Base-by-base conservation (phyloP, 2,113 vertebrate genomes). In the Centropus bengalensis region DNA sequence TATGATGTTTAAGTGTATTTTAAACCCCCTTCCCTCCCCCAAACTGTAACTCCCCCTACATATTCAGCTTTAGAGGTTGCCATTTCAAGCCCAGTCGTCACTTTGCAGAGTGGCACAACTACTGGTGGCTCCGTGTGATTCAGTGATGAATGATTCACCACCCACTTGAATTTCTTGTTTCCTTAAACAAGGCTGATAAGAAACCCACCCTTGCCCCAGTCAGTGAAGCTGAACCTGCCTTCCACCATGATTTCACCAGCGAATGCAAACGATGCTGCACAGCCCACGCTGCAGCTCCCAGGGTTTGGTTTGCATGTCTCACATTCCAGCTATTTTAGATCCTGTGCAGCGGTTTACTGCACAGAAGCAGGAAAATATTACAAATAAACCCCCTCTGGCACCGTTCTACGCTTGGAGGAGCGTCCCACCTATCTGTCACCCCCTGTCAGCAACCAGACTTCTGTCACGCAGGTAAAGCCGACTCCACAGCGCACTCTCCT, bases 231-330 rank as follows among this genome's bases (percentile, higher is more conserved):
- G 66, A 59, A 42, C 28, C 21, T 8, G 17, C 76, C 19, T 64
- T 22, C 27, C 42, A 27, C 36, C 27, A 14, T 2, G 70, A 5
- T 0, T 5, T 9, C 7, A 7, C 2, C 7, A 18, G 51, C 3
- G 5, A 38, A 45, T 1, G 2, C 24, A 5, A 13, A 14, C 0
- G 14, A 26, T 0, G 5, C 47, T 1, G 5, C 8, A 20, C 5
- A 45, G 9, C 28, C 18, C 22, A 3, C 66, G 10, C 27, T 0
- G 16, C 56, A 12, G 74, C 26, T 12, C 33, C 9, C 10, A 47
- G 7, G 47, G 47, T 19, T 19, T 47, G 24, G 32, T 20, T 70
- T 71, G 18, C 44, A 38, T 11, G 51, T 22, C 17, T 79, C 32
- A 81, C 32, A 75, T 23, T 49, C 27, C 36, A 67, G 15, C 86